phyloP scores from a whole-genome alignment of 2,888 invertebrate genomes.

The Drosophila mimica region DNA sequence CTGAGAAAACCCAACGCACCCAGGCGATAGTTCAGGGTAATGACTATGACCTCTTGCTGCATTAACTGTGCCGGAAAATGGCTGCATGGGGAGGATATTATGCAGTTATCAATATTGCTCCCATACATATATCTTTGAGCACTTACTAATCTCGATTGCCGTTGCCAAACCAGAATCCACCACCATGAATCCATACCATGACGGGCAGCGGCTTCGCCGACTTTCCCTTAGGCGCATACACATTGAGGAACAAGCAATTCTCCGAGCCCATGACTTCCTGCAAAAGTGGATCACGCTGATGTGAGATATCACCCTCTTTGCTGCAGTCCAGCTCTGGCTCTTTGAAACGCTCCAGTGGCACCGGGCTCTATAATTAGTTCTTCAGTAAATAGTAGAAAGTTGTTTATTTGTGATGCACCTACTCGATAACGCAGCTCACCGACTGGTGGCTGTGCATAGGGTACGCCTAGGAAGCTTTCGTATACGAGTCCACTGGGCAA shows the following conservation, averaged over 20 bases:
- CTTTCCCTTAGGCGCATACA: conserved; percentile 79
- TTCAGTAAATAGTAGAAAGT: background rate
- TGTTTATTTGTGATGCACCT: conserved; percentile 16
- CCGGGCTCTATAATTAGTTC: conserved; percentile 68
- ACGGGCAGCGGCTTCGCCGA: conserved; percentile 71
- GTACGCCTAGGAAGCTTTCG: conserved; percentile 86
- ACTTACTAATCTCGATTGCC: conserved; percentile 82
- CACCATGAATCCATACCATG: conserved; percentile 85
- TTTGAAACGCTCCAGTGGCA: conserved; percentile 77
- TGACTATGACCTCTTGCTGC: conserved; percentile 83
- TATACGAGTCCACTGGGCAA: conserved; percentile 85
- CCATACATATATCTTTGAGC: background rate
- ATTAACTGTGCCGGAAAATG: conserved; percentile 81
- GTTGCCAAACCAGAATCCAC: conserved; percentile 81
- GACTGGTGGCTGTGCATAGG: conserved; percentile 87
- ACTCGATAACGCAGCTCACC: conserved; percentile 84
- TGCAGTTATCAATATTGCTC: background rate
- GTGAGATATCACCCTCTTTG: conserved; percentile 76
- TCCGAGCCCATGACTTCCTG: conserved; percentile 78
- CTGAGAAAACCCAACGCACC: conserved; percentile 83
- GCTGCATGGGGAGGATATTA: conserved; percentile 47
- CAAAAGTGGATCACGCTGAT: conserved; percentile 78
- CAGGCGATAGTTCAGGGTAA: conserved; percentile 83
- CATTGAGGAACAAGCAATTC: conserved; percentile 83
- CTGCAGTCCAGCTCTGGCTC: conserved; percentile 80